These are phyloP conservation scores for Ammodytes dubius DNA, from an alignment of 2,113 vertebrate genomes.

Conservation along the genomic window DNA sequence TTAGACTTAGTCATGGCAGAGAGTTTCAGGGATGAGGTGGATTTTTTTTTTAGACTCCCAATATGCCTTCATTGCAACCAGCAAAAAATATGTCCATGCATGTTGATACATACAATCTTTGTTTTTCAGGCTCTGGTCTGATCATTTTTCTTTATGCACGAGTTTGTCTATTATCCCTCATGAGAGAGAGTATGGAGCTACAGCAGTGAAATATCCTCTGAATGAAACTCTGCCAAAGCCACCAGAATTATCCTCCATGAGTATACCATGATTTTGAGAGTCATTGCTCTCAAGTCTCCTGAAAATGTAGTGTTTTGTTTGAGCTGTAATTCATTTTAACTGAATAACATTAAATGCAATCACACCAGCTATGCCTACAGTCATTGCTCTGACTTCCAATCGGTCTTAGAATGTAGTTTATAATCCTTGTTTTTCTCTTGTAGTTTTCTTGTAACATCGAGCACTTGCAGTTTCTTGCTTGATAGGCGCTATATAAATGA, in stretches of 20 bases:
- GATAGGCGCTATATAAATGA: not conserved
- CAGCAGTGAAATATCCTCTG: not conserved
- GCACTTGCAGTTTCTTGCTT: not conserved
- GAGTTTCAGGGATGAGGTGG: not conserved
- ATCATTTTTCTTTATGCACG: not conserved
- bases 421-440: not conserved
- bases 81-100: not conserved
- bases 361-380: not conserved
- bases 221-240: not conserved
- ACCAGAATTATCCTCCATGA: not conserved
- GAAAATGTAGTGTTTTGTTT: not conserved
- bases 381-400: not conserved
- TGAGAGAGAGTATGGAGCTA: not conserved
- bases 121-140: not conserved
- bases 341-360: not conserved
- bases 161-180: not conserved
- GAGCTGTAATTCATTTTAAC: not conserved
- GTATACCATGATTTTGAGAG: not conserved
- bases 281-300: not conserved
- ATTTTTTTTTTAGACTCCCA: not conserved
- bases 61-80: not conserved
- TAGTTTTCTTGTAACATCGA: not conserved
- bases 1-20: not conserved
- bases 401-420: constrained; percentile 9
- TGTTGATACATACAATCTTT: not conserved